A percentile compares a stretch with the other conserved stretches of the same genome.
Evolutionary conservation across 2,888 invertebrate species (phyloP).

Genomic region (Agrochola macilenta): DNA sequence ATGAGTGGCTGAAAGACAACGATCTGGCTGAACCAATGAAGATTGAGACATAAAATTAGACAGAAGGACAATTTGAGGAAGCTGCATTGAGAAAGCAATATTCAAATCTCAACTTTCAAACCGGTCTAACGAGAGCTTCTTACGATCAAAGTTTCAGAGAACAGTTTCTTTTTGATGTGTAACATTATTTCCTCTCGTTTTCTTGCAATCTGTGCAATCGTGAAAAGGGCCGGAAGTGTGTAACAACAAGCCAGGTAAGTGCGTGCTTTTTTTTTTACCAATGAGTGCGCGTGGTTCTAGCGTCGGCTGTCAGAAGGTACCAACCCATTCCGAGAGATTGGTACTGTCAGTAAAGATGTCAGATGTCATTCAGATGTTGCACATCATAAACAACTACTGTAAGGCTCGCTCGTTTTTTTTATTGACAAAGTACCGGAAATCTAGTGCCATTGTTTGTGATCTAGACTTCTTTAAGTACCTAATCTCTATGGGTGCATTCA

Average conservation of each 20-base stretch:
- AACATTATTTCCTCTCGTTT: no score
- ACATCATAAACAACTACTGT: no score
- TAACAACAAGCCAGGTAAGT: no score
- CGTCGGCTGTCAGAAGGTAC: no score
- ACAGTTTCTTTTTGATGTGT: neutral
- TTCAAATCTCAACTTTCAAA: neutral
- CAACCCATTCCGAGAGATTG: no score
- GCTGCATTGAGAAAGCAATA: neutral
- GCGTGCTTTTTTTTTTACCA: no score
- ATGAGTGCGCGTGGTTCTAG: no score
- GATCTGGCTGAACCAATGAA: neutral
- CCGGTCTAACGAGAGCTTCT: neutral
- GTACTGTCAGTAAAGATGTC: no score
- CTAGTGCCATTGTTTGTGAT: slow-evolving; percentile 13
- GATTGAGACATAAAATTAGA: neutral
- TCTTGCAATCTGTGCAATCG: no score
- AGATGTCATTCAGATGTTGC: no score
- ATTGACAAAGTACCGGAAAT: neutral
- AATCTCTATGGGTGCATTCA: slow-evolving; percentile 28
- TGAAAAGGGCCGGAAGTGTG: no score
- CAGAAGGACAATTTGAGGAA: neutral
- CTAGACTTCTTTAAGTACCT: neutral
- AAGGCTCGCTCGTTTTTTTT: no score
- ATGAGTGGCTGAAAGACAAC: neutral
- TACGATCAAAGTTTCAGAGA: neutral